A percentile compares a stretch with the other conserved stretches of the same genome.
phyloP scores from a whole-genome alignment of 2,888 invertebrate species.

The Pristionchus mayeri region DNA sequence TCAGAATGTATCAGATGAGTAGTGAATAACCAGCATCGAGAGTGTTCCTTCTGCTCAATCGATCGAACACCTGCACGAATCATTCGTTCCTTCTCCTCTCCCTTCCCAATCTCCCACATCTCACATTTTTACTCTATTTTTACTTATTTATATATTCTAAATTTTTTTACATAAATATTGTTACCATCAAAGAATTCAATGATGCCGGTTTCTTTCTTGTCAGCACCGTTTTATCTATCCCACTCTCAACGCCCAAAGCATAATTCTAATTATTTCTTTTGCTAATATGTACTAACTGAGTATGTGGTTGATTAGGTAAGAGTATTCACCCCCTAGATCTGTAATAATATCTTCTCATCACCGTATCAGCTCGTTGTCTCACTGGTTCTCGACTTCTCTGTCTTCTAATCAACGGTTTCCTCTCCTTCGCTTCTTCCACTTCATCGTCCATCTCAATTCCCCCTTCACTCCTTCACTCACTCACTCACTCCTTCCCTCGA shows the following conservation, averaged over 20 bases:
- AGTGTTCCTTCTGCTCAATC: slow-evolving; percentile 13
- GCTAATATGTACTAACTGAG: too few relatives aligned
- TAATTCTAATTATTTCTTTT: too few relatives aligned
- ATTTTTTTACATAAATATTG: too few relatives aligned
- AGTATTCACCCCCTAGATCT: slow-evolving; percentile 25
- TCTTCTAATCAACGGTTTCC: neutral
- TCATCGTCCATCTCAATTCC: neutral
- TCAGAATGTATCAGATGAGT: neutral
- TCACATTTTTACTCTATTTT: too few relatives aligned
- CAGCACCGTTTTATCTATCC: too few relatives aligned
- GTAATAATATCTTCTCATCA: slow-evolving; percentile 33
- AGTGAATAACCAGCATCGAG: neutral
- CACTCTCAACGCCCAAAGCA: too few relatives aligned
- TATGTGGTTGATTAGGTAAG: neutral
- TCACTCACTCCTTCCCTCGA: too few relatives aligned
- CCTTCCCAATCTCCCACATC: too few relatives aligned
- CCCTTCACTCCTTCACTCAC: neutral
- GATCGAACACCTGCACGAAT: slow-evolving; percentile 9
- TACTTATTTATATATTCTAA: too few relatives aligned
- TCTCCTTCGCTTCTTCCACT: neutral
- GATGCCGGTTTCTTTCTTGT: too few relatives aligned
- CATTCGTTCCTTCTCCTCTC: neutral
- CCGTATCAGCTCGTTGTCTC: slow-evolving; percentile 19
- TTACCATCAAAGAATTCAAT: too few relatives aligned
- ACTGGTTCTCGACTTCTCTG: slow-evolving; percentile 15